Percentiles rank a stretch among this genome's conserved stretches.
Conservation (phyloP, 2,888 invertebrate species). For the Epistrophella euchroma region DNA sequence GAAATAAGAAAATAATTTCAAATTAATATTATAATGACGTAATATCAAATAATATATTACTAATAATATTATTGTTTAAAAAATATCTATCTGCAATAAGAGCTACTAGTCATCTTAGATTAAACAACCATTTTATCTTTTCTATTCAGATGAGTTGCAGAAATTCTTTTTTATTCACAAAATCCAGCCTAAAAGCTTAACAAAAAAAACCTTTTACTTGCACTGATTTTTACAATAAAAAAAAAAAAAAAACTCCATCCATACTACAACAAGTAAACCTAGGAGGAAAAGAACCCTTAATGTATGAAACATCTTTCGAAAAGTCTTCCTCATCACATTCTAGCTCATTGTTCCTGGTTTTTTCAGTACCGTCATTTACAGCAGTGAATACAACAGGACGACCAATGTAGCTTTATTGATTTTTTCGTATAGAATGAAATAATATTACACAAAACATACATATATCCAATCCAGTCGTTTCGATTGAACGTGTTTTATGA, state of each 20-base stretch:
- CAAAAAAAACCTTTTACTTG: neutral
- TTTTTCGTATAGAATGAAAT: conserved; percentile 3
- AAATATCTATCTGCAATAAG: too few species aligned
- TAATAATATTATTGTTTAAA: too few species aligned
- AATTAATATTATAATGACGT: too few species aligned
- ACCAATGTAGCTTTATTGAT: neutral
- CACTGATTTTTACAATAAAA: neutral
- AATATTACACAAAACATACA: conserved; percentile 27
- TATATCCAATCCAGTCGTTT: conserved; percentile 13
- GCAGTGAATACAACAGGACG: neutral
- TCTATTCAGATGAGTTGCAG: too few species aligned
- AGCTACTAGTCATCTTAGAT: too few species aligned
- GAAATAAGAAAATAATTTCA: neutral
- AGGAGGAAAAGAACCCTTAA: neutral
- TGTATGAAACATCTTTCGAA: neutral
- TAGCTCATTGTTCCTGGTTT: conserved; percentile 7
- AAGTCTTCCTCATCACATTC: neutral
- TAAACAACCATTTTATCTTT: neutral
- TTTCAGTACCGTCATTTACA: neutral
- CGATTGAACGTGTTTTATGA: conserved; percentile 25
- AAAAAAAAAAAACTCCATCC: neutral
- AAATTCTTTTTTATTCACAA: neutral
- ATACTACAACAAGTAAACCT: neutral
- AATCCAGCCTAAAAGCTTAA: neutral
- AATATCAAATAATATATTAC: too few species aligned